A percentile compares a stretch with the other conserved stretches of the same genome.
Evolutionary conservation across 2,888 invertebrate genomes (phyloP).

Genomic region (Lepidochrysops patricia): DNA sequence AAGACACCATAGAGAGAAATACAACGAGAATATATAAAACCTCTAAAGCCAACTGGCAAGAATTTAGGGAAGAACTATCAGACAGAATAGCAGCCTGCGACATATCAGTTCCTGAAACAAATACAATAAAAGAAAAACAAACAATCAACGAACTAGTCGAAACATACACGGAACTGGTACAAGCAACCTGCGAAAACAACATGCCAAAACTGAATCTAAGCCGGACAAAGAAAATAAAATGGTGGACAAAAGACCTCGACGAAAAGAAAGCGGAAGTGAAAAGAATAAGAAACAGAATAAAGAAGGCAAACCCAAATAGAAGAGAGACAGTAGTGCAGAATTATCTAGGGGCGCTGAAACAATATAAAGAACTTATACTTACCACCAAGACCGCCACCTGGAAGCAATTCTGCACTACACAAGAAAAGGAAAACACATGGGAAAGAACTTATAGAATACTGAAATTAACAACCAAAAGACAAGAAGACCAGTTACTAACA

Average conservation of each 20-base stretch:
- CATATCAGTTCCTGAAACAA: not conserved
- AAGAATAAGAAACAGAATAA: slow-evolving; percentile 10
- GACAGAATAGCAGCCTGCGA: not conserved
- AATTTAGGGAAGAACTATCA: not conserved
- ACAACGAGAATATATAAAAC: slow-evolving; percentile 13
- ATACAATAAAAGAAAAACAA: not conserved
- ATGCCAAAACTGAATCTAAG: not conserved
- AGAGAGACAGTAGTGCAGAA: not conserved
- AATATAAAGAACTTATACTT: slow-evolving; percentile 12
- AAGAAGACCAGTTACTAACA: slow-evolving; percentile 11
- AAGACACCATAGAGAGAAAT: not conserved
- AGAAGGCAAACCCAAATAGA: not conserved
- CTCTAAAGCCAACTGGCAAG: slow-evolving; percentile 1
- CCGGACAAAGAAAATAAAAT: not conserved
- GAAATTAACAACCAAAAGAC: not conserved
- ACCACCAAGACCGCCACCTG: slow-evolving; percentile 14
- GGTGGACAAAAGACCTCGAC: slow-evolving; percentile 16
- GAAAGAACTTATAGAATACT: slow-evolving; percentile 20
- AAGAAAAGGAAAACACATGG: slow-evolving; percentile 19
- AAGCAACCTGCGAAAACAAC: not conserved
- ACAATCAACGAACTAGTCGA: not conserved
- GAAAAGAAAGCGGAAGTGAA: slow-evolving; percentile 8
- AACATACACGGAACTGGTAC: not conserved
- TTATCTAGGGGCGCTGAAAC: not conserved
- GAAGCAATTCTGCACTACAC: slow-evolving; percentile 18